Evolutionary conservation across 2,888 invertebrate genomes (phyloP).

Genomic region (Crioceris asparagi): DNA sequence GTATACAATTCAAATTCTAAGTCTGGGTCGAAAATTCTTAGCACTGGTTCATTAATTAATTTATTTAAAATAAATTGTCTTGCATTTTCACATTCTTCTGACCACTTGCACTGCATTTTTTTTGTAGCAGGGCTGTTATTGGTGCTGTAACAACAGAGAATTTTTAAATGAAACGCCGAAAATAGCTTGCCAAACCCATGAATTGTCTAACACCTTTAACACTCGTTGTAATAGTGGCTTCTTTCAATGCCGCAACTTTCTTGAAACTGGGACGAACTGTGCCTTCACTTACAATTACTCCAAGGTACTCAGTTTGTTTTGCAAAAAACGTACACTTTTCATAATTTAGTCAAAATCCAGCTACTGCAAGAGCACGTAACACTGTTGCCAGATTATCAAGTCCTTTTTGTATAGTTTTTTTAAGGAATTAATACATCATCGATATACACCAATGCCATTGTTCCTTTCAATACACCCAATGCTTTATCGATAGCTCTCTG

Average conservation of each 20-base stretch:
- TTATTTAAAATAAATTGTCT: slow-evolving; percentile 12
- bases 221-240: slow-evolving; percentile 6
- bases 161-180: slow-evolving; percentile 11
- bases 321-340: slow-evolving; percentile 18
- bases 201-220: slow-evolving; percentile 17
- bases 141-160: slow-evolving; percentile 15
- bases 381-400: background rate
- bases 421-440: background rate
- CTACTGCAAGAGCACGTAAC: background rate
- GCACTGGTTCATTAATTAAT: slow-evolving; percentile 12
- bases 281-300: slow-evolving; percentile 11
- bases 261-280: background rate
- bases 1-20: slow-evolving; percentile 9
- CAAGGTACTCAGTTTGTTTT: slow-evolving; percentile 18
- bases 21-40: slow-evolving; percentile 11
- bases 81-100: slow-evolving; percentile 10
- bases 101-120: slow-evolving; percentile 14
- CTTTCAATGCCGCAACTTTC: background rate
- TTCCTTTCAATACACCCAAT: background rate
- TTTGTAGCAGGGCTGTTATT: slow-evolving; percentile 14
- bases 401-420: background rate
- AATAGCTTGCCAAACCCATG: too few species aligned
- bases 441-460: background rate
- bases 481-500: too few species aligned
- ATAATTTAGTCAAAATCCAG: slow-evolving; percentile 9